These are phyloP conservation scores for Odocoileus virginianus DNA, from an alignment of 2,113 vertebrate species.

Conservation along the genomic window DNA sequence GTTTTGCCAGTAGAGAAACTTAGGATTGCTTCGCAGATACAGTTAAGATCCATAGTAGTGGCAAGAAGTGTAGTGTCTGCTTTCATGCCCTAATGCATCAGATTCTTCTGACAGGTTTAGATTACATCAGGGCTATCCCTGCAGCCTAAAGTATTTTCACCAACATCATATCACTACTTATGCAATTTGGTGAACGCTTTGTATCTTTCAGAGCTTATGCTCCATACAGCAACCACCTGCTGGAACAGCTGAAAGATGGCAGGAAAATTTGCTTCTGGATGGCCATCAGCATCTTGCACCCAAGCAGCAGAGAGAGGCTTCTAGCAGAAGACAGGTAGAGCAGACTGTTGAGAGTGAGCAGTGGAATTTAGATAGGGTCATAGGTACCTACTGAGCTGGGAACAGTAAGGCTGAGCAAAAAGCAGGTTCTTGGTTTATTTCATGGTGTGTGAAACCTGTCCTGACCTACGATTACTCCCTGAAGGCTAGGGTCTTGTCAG, in stretches of 20 bases:
- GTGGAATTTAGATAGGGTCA: neutral
- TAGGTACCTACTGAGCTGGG: neutral
- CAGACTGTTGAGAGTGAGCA: neutral
- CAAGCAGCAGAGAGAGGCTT: neutral
- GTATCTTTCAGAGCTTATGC: conserved; percentile 44
- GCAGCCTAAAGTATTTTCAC: neutral
- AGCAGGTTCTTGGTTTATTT: neutral
- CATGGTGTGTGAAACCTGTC: neutral
- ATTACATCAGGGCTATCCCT: neutral
- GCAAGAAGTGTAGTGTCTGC: neutral
- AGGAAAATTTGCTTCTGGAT: neutral
- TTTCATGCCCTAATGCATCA: neutral
- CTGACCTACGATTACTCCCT: neutral
- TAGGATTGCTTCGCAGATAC: neutral
- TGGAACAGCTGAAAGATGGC: neutral
- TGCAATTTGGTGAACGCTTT: neutral
- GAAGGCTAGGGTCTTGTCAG: neutral
- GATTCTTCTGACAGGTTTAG: neutral
- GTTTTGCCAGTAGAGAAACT: neutral
- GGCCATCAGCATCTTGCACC: neutral
- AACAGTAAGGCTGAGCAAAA: neutral
- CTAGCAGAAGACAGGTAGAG: conserved; percentile 27
- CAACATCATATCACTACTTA: neutral
- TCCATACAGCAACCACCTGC: neutral
- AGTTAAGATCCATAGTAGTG: neutral